Evolutionary conservation across 2,113 vertebrate genomes (phyloP).

Genomic region (Ctenomys sociabilis): DNA sequence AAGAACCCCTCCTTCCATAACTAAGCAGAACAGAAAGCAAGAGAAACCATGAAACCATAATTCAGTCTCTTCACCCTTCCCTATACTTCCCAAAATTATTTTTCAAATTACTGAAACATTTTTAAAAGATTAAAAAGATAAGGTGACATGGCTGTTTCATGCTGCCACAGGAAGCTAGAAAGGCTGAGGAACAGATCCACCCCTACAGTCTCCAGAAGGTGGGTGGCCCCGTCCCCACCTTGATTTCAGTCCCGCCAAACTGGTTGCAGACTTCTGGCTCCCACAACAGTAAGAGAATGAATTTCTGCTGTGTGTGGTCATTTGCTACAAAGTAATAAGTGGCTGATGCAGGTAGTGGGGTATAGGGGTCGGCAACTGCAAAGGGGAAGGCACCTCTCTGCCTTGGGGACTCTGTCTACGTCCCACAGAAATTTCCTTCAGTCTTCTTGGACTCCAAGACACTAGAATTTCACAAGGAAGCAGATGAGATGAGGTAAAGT

Average conservation of each 20-base stretch:
- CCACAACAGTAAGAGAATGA: not conserved
- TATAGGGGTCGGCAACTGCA: not conserved
- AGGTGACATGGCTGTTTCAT: not conserved
- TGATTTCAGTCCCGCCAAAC: not conserved
- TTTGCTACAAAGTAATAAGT: not conserved
- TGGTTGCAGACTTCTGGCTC: not conserved
- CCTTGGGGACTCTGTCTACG: not conserved
- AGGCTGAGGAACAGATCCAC: not conserved
- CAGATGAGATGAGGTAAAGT: not conserved
- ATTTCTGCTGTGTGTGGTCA: not conserved
- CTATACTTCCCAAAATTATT: not conserved
- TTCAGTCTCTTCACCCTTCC: not conserved
- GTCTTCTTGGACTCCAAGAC: not conserved
- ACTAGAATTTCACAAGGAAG: not conserved
- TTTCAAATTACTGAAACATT: not conserved
- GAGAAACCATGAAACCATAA: not conserved
- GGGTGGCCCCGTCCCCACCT: accelerated
- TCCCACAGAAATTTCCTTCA: not conserved
- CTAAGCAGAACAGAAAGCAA: not conserved
- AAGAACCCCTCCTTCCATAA: not conserved
- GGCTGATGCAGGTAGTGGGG: accelerated
- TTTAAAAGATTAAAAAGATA: not conserved
- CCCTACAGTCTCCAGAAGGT: not conserved
- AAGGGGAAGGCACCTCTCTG: accelerated
- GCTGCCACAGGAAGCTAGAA: not conserved